phyloP scores from a whole-genome alignment of 2,888 invertebrate genomes.

The Ceramica pisi region DNA sequence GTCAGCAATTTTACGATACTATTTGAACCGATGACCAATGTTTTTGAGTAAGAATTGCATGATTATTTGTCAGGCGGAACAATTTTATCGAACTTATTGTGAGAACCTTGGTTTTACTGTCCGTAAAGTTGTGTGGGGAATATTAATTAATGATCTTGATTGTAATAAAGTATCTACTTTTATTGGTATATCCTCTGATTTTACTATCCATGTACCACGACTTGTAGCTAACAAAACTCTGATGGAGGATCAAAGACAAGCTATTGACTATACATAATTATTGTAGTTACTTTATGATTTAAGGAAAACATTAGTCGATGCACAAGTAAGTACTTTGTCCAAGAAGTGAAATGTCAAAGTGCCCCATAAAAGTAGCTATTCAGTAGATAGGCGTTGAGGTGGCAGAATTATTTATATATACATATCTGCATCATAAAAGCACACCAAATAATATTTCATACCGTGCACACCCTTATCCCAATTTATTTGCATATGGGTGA shows the following conservation, averaged over 20 bases:
- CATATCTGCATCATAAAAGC: not conserved
- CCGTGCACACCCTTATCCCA: too few relatives aligned
- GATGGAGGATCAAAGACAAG: not conserved
- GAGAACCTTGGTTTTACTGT: constrained; percentile 30
- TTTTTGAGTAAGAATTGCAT: constrained; percentile 43
- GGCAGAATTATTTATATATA: constrained; percentile 1
- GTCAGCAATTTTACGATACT: constrained; percentile 61
- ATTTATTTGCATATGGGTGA: too few relatives aligned
- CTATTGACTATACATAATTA: not conserved
- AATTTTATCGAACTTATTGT: constrained; percentile 30
- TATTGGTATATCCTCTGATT: not conserved
- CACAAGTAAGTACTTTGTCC: not conserved
- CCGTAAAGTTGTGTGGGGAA: constrained; percentile 25
- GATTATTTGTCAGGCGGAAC: constrained; percentile 35
- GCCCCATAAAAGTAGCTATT: constrained; percentile 1
- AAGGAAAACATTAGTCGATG: not conserved
- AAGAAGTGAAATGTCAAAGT: constrained; percentile 15
- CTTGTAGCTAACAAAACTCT: not conserved
- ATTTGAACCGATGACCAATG: constrained; percentile 45
- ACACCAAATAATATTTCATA: too few relatives aligned
- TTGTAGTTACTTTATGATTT: not conserved
- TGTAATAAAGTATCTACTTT: not conserved
- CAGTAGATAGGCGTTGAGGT: not conserved
- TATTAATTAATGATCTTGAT: constrained; percentile 27
- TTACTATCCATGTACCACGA: not conserved